Conservation (phyloP, 2,888 invertebrate species). For the Panopea generosa region DNA sequence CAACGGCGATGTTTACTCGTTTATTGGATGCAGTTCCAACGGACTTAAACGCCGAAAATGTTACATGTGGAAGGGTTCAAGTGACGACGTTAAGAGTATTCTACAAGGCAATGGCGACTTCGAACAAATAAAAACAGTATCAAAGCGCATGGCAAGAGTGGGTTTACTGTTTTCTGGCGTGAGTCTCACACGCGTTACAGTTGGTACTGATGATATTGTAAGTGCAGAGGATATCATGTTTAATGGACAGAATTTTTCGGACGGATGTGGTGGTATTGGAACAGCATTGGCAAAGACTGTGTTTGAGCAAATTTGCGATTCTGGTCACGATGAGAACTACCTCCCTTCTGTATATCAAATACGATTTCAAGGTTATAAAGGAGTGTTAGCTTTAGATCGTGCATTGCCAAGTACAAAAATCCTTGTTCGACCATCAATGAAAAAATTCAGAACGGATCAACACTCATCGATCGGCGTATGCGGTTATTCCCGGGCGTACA, state of each 20-base stretch:
- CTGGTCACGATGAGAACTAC: slow-evolving; percentile 2
- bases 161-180: slow-evolving; percentile 51
- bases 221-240: slow-evolving; percentile 28
- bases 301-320: slow-evolving; percentile 13
- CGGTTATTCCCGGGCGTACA: slow-evolving; percentile 52
- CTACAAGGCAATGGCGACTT: slow-evolving; percentile 47
- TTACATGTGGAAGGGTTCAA: slow-evolving; percentile 46
- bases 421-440: slow-evolving; percentile 43
- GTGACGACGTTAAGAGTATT: slow-evolving; percentile 19
- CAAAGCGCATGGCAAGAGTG: slow-evolving; percentile 53
- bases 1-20: slow-evolving; percentile 42
- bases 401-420: slow-evolving; percentile 23
- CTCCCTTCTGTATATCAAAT: slow-evolving; percentile 60
- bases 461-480: slow-evolving; percentile 48
- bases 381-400: slow-evolving; percentile 45
- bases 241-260: slow-evolving; percentile 34
- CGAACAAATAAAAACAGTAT: slow-evolving; percentile 35
- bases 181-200: slow-evolving; percentile 22
- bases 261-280: slow-evolving; percentile 51
- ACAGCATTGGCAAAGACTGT: slow-evolving; percentile 23
- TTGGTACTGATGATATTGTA: slow-evolving; percentile 11
- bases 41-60: slow-evolving; percentile 56
- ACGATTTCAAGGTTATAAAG: slow-evolving; percentile 62
- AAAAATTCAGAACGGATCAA: slow-evolving; percentile 32
- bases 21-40: slow-evolving; percentile 52